Base-by-base conservation (phyloP, 37 sponge, comb jelly and placozoan species). In the Axinella damicornis region DNA sequence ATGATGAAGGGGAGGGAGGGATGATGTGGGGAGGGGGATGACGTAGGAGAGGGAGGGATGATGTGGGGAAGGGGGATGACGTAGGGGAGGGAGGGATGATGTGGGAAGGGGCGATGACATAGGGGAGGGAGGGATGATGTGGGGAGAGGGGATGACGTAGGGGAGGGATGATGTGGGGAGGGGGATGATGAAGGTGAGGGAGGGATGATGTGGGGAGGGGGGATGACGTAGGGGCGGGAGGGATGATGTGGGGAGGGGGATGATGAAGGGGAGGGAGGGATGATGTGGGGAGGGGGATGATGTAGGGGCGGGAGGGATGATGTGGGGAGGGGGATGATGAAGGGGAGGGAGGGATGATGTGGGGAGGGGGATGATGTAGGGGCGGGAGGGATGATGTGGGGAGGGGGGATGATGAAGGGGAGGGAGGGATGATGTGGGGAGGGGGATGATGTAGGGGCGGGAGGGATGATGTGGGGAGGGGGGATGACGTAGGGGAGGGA, bases 201-300 rank as follows among this genome's bases (percentile, higher is more conserved):
- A 52, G 52, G 41, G 41, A 69, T n/a, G n/a, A n/a, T n/a, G n/a
- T n/a, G n/a, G n/a, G n/a, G n/a, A n/a, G n/a, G n/a, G n/a, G 69
- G 32, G 69, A 69, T 30, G 38, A 33, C 27, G 69, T 9, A 33
- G 31, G 69, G 38, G 69, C 2, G 69, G 38, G 69, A 35, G 69
- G 69, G 38, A 35, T n/a, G n/a, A n/a, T n/a, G n/a, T n/a, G n/a
- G n/a, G n/a, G n/a, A n/a, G n/a, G n/a, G n/a, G 69, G 69, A 16
- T n/a, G n/a, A n/a, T n/a, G n/a, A n/a, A n/a, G 9, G 69, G 69
- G 69, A 69, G 69, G 69, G 69, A 69, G 38, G 37, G 38, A 69
- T n/a, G n/a, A n/a, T n/a, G n/a, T n/a, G n/a, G n/a, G n/a, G n/a
- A n/a, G n/a, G n/a, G n/a, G n/a, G n/a, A n/a, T n/a, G n/a, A n/a